phyloP scores from a whole-genome alignment of 2,888 invertebrate species.

The Digitonthophagus gazella region DNA sequence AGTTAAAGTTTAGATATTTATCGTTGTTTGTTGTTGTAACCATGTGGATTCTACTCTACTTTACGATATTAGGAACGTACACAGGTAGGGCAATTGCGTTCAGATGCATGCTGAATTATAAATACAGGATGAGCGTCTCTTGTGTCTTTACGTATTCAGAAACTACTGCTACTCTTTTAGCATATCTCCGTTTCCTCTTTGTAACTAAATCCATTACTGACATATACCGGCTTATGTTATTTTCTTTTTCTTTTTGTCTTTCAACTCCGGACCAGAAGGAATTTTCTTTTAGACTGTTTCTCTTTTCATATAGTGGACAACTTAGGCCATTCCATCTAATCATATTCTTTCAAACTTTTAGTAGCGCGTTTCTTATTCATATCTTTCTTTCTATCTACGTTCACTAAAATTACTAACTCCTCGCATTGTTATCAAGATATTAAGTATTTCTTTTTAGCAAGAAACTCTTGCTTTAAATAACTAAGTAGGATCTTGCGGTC shows the following conservation, averaged over 20 bases:
- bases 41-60: constrained; percentile 34
- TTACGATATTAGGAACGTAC: constrained; percentile 32
- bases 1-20: constrained; percentile 10
- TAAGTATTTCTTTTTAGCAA: no score
- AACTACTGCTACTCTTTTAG: neutral
- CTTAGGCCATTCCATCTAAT: neutral
- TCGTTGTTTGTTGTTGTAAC: constrained; percentile 32
- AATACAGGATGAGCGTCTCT: neutral
- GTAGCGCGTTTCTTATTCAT: no score
- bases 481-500: no score
- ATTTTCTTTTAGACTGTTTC: no score
- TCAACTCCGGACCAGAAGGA: no score
- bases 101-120: neutral
- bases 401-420: no score
- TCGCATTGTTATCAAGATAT: no score
- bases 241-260: neutral
- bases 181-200: neutral
- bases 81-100: constrained; percentile 30
- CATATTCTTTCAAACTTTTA: neutral
- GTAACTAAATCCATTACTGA: neutral
- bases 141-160: neutral
- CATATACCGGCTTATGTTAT: neutral
- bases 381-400: no score
- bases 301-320: neutral
- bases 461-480: no score